phyloP scores from a whole-genome alignment of 2,797 vertebrate genomes.

The Eulemur mongoz region DNA sequence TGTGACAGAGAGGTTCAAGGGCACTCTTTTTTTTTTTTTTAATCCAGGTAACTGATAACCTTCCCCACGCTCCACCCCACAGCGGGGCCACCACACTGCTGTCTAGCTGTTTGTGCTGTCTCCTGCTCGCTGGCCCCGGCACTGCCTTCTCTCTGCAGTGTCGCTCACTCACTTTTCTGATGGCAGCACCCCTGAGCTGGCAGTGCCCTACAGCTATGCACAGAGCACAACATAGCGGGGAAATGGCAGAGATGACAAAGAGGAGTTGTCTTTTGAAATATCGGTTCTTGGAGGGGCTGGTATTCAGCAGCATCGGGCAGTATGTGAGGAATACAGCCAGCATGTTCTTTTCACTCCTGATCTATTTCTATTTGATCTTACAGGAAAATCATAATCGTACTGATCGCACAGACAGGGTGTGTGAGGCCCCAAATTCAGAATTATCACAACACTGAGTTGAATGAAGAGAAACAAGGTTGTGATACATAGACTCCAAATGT shows the following conservation, averaged over 20 bases:
- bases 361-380: slow-evolving; percentile 50
- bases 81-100: not conserved
- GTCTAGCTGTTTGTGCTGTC: not conserved
- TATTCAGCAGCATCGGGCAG: not conserved
- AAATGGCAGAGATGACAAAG: not conserved
- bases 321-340: not conserved
- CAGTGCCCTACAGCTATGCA: slow-evolving; percentile 15
- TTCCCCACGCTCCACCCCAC: not conserved
- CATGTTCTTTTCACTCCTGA: slow-evolving; percentile 41
- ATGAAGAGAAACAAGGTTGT: not conserved
- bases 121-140: not conserved
- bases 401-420: not conserved
- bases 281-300: not conserved
- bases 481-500: not conserved
- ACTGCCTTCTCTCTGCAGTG: slow-evolving; percentile 18
- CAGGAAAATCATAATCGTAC: slow-evolving; percentile 40
- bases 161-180: not conserved
- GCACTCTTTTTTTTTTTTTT: not conserved
- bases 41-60: slow-evolving; percentile 48
- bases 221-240: not conserved
- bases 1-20: not conserved
- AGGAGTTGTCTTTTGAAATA: slow-evolving; percentile 32
- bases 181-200: not conserved
- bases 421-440: slow-evolving; percentile 20
- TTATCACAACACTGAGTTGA: not conserved